Percentiles rank a stretch among this genome's conserved stretches.
Conservation (phyloP, 2,113 vertebrate species). For the Trachemys scripta region DNA sequence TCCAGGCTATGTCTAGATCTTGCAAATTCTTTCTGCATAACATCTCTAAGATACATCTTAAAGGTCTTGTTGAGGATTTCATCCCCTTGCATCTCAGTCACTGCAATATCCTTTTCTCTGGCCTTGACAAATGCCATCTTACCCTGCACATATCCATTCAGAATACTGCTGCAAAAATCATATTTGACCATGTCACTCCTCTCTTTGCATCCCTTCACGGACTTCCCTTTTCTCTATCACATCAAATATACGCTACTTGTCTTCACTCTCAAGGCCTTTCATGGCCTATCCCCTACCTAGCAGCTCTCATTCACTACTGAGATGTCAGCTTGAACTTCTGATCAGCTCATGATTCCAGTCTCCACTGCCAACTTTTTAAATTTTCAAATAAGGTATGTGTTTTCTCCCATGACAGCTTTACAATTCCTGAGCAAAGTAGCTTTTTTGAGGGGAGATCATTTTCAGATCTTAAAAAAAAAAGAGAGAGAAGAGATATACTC, state of each 20-base stretch:
- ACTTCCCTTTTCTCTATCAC: neutral
- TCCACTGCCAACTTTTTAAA: neutral
- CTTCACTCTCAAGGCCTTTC: neutral
- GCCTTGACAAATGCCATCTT: neutral
- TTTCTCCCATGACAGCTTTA: neutral
- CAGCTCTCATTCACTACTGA: constrained; percentile 13
- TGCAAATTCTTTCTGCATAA: constrained; percentile 17
- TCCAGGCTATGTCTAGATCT: neutral
- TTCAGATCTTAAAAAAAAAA: neutral
- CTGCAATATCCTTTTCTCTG: neutral
- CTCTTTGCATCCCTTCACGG: neutral
- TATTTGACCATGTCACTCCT: constrained; percentile 39
- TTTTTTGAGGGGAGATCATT: too few relatives aligned
- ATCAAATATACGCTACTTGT: neutral
- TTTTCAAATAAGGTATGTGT: constrained; percentile 20
- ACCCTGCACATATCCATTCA: constrained; percentile 43
- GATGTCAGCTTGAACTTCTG: neutral
- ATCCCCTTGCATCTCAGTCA: neutral
- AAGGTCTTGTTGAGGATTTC: neutral
- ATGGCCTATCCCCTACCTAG: constrained; percentile 4
- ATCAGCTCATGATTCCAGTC: neutral
- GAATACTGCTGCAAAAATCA: constrained; percentile 39
- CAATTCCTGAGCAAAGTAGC: too few relatives aligned
- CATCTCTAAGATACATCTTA: constrained; percentile 10
- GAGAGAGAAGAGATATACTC: neutral